Conservation (phyloP, 2,113 vertebrate species). For the Periophthalmodon schlosseri region DNA sequence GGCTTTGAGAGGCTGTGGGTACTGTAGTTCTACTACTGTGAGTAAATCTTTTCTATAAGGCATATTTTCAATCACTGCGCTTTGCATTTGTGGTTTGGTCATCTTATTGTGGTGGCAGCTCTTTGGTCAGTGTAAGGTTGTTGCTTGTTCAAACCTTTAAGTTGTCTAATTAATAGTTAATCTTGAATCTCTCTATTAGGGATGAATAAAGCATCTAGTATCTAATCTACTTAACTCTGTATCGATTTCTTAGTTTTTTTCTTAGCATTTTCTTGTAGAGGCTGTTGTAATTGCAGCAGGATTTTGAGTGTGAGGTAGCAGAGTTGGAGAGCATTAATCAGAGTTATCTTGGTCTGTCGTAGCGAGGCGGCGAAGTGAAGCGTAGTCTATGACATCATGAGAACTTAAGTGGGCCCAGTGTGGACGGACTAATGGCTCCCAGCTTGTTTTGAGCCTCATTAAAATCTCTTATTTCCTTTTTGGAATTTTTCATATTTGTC, state of each 20-base stretch:
- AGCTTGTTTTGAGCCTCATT: constrained; percentile 61
- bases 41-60: constrained; percentile 49
- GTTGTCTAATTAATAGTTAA: neutral
- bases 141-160: neutral
- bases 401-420: constrained; percentile 53
- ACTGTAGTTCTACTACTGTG: constrained; percentile 52
- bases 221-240: no score
- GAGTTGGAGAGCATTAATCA: constrained; percentile 38
- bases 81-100: neutral
- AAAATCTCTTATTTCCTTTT: constrained; percentile 21
- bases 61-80: constrained; percentile 34
- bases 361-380: constrained; percentile 30
- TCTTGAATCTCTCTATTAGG: neutral
- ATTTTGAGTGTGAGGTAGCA: constrained; percentile 16
- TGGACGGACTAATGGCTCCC: constrained; percentile 67
- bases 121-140: neutral
- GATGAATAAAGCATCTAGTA: neutral
- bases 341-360: constrained; percentile 53
- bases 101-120: neutral
- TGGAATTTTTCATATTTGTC: constrained; percentile 5
- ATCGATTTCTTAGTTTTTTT: neutral
- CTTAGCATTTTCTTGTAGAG: neutral
- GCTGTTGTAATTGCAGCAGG: neutral
- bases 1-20: constrained; percentile 43
- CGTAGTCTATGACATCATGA: constrained; percentile 71